phyloP scores from a whole-genome alignment of 2,797 vertebrate genomes.

The Acridotheres tristis region DNA sequence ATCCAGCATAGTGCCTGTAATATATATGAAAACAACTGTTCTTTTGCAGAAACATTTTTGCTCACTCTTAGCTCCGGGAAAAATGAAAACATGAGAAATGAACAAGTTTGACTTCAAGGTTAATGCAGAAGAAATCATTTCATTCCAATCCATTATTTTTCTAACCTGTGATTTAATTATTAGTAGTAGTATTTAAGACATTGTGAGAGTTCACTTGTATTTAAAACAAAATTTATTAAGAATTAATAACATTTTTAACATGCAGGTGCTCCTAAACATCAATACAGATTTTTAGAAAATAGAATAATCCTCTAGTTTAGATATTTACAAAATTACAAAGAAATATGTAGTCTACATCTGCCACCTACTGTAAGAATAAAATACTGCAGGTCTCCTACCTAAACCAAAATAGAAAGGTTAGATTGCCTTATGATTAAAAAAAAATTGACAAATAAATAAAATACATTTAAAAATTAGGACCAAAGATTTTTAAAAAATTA shows the following conservation, averaged over 20 bases:
- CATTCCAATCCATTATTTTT: neutral
- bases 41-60: neutral
- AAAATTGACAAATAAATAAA: neutral
- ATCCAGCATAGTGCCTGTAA: neutral
- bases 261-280: neutral
- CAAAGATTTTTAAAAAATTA: neutral
- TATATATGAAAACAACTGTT: neutral
- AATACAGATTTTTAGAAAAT: constrained; percentile 50
- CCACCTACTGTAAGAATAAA: constrained; percentile 70
- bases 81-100: constrained; percentile 4
- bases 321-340: neutral
- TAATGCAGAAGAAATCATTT: constrained; percentile 22
- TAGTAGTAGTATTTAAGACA: neutral
- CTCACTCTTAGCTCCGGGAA: constrained; percentile 5
- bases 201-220: neutral
- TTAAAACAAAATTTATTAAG: neutral
- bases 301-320: constrained; percentile 15
- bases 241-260: constrained; percentile 30
- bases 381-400: constrained; percentile 5
- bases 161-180: neutral
- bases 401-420: neutral
- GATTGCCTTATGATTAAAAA: neutral
- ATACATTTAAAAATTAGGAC: neutral
- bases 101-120: constrained; percentile 32
- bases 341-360: constrained; percentile 44